Evolutionary conservation across 2,797 vertebrate species (phyloP).

Genomic region (Allobates femoralis): DNA sequence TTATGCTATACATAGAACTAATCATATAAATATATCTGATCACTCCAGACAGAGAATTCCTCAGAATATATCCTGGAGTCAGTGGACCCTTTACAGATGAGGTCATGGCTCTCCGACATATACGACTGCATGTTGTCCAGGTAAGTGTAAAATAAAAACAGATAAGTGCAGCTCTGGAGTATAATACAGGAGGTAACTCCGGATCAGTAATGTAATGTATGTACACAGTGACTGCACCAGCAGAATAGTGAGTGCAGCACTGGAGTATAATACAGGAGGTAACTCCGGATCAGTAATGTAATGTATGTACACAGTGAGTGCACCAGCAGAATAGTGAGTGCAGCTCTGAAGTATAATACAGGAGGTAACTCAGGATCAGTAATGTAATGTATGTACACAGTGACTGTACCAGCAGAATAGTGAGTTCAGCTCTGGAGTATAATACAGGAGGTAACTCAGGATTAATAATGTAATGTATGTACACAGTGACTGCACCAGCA

Average conservation of each 20-base stretch:
- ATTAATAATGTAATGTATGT: neutral
- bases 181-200: neutral
- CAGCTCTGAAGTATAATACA: constrained; percentile 7
- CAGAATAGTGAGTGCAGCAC: neutral
- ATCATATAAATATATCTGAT: neutral
- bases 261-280: constrained; percentile 2
- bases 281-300: neutral
- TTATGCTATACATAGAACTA: neutral
- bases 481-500: neutral
- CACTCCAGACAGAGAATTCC: constrained; percentile 81
- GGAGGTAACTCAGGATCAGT: constrained; percentile 1
- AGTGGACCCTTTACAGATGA: constrained; percentile 86
- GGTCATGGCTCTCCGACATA: constrained; percentile 92
- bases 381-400: no score
- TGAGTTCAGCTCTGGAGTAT: neutral
- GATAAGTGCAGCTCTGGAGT: neutral
- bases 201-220: constrained; percentile 8
- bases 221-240: neutral
- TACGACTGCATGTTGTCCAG: constrained; percentile 87
- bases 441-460: neutral
- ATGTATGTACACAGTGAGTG: neutral
- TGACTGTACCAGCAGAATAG: neutral
- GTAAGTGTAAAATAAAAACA: constrained; percentile 68
- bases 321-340: constrained; percentile 1
- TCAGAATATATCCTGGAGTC: constrained; percentile 89